Evolutionary conservation across 2,113 vertebrate species (phyloP).

Genomic region (Bubalus kerabau): DNA sequence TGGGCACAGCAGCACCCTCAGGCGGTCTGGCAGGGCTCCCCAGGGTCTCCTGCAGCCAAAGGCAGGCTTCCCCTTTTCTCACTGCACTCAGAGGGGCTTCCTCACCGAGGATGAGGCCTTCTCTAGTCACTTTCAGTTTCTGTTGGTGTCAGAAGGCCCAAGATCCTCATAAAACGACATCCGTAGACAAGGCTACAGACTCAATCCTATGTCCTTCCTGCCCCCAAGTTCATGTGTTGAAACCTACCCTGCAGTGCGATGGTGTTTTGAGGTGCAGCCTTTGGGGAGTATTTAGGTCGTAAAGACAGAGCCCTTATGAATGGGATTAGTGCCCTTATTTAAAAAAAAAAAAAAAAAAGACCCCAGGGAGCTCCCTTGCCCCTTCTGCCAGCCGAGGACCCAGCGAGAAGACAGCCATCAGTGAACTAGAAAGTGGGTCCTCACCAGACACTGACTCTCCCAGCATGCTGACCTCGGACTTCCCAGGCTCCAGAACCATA

Average conservation of each 20-base stretch:
- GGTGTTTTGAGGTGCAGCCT: neutral
- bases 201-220: neutral
- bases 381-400: neutral
- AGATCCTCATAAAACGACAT: neutral
- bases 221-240: neutral
- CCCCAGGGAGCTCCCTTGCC: neutral
- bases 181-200: rapidly evolving
- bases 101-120: rapidly evolving
- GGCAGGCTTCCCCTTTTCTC: constrained; percentile 6
- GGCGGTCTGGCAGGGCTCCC: neutral
- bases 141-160: neutral
- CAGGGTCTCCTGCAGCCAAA: neutral
- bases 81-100: neutral
- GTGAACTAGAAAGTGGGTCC: neutral
- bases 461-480: neutral
- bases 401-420: neutral
- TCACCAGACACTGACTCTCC: neutral
- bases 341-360: neutral
- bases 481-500: neutral
- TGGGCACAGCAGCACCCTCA: neutral
- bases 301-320: neutral
- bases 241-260: neutral
- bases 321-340: neutral
- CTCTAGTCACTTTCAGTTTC: neutral
- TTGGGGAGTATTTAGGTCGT: neutral